Evolutionary conservation across 2,888 invertebrate genomes (phyloP), one percentile per base, ranked within the genome.

Genomic region (Lymantria monacha): DNA sequence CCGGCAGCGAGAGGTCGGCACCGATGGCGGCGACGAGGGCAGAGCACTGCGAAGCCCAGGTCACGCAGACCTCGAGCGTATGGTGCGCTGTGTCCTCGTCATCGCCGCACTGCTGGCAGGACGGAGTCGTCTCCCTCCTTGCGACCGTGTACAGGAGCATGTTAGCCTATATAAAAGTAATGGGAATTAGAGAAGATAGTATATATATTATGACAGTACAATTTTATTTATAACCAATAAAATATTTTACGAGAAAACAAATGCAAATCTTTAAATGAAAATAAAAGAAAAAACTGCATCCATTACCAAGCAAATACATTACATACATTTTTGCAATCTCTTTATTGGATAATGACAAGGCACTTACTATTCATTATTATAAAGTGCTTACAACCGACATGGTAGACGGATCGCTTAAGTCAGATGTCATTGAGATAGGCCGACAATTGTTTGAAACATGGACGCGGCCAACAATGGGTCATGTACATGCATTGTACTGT

Each of bases 381-480:
- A 10, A 46, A 44, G 30, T 46, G 43, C 14, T 38, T 42, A 61
- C 50, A 58, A 51, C 57, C 57, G 61, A 69, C 69, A 70, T 72
- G 70, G 62, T 71, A 75, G 78, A 81, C 73, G 76, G 74, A 74
- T 76, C 68, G 70, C 65, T 72, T 72, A 70, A 68, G 62, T 63
- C 68, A 76, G 87, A 89, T 89, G 87, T 83, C 87, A 87, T 87
- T 88, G 87, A 86, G 87, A 89, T 88, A 85, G 70, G 61, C 61
- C 64, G 57, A 51, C 76, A 74, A 83, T 84, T 81, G 83, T 79
- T 76, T 55, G 53, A 63, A 58, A 51, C 50, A 51, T 49, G 53
- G 56, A 69, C 58, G 63, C 61, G 48, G 63, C 66, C 72, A 82
- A 87, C 87, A 87, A 87, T 85, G 75, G 82, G 57, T 63, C 70